Base-by-base conservation (phyloP, 2,113 vertebrate species). In the Melanocharis versteri region DNA sequence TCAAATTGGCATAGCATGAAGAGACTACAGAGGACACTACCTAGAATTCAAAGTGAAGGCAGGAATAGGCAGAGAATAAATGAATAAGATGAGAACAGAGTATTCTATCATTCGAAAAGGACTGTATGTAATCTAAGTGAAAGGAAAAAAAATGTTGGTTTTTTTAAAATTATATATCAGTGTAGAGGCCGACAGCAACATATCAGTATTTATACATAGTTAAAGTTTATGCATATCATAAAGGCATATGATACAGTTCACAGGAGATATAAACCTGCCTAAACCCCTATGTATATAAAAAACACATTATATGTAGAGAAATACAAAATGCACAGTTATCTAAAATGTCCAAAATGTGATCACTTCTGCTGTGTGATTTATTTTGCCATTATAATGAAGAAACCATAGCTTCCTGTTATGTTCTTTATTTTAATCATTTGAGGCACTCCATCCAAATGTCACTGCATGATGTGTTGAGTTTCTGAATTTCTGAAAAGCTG, bases 101-200 rank as follows among this genome's bases (percentile, higher is more conserved):
- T 19, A 30, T 45, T 83, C 12, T 62, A 4, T 57, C 7, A 57
- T 64, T 61, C 62, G n/a, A 44, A 60, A 80, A 69, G 2, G 3
- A 31, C 48, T 15, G 4, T 56, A 19, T 23, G 7, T 33, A 48
- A 37, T 24, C 13, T 24, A 83, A 58, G 22, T 28, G 30, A 24
- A 54, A 61, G 22, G 7, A 11, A 2, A 33, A 61, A 56, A 4
- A 10, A 10, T 4, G 1, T 8, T 44, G 2, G 0, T 42, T 71
- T 82, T 13, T 60, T 68, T 68, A 37, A 47, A 58, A 64, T 42
- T 27, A n/a, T n/a, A n/a, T n/a, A n/a, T n/a, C n/a, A n/a, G n/a
- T n/a, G n/a, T n/a, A n/a, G n/a, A n/a, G n/a, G n/a, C n/a, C n/a
- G n/a, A n/a, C n/a, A n/a, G n/a, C n/a, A n/a, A 23, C 62, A 4